Evolutionary conservation across 2,888 invertebrate genomes (phyloP).

Genomic region (Trichopria drosophilae): DNA sequence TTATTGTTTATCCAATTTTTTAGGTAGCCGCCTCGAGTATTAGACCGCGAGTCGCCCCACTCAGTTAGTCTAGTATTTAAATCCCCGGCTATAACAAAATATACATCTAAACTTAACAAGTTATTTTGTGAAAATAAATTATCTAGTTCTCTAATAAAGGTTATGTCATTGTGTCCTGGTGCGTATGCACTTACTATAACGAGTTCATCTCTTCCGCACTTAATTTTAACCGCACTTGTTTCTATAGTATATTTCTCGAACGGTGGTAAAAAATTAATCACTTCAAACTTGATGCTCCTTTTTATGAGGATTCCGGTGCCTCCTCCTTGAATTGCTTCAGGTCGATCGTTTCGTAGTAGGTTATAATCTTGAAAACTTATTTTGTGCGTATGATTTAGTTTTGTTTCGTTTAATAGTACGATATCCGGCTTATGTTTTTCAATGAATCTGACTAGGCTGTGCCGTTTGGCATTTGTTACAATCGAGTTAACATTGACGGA

Average conservation of each 20-base stretch:
- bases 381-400: constrained; percentile 24
- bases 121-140: neutral
- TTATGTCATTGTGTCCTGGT: neutral
- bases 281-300: constrained; percentile 3
- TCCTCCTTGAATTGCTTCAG: constrained; percentile 19
- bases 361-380: constrained; percentile 16
- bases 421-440: constrained; percentile 18
- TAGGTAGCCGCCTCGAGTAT: neutral
- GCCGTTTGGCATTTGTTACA: neutral
- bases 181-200: constrained; percentile 10
- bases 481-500: constrained; percentile 5
- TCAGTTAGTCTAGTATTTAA: neutral
- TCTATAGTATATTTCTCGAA: neutral
- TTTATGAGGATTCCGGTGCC: constrained; percentile 23
- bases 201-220: neutral
- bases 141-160: constrained; percentile 11
- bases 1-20: no score
- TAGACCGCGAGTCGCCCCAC: constrained; percentile 1
- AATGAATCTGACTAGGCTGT: neutral
- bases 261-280: neutral
- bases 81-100: constrained; percentile 2
- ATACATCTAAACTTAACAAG: neutral
- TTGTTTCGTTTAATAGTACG: constrained; percentile 24
- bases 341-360: constrained; percentile 19
- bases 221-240: constrained; percentile 9